Evolutionary conservation across 2,113 vertebrate genomes (phyloP).

Genomic region (Campylomormyrus tamandua): DNA sequence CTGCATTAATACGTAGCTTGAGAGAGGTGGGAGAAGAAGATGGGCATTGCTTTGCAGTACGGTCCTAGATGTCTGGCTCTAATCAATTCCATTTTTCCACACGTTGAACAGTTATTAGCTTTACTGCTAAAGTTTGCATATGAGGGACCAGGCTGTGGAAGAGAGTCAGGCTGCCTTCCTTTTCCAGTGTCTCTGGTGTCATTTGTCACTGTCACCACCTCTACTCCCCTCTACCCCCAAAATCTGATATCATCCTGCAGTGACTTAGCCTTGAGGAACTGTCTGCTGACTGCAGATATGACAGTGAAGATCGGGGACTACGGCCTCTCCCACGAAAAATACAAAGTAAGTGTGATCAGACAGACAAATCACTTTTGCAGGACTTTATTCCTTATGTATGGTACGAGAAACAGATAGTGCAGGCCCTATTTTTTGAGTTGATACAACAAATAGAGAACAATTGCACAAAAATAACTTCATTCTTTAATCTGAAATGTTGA

Average conservation of each 20-base stretch:
- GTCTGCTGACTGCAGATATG: conserved; percentile 83
- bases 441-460: neutral
- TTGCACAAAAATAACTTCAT: neutral
- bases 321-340: conserved; percentile 83
- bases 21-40: neutral
- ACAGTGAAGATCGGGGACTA: conserved; percentile 94
- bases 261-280: conserved; percentile 90
- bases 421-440: neutral
- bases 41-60: neutral
- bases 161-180: too few species aligned
- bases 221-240: neutral
- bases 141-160: neutral
- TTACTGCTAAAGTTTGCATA: neutral
- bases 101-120: neutral
- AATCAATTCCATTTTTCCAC: neutral
- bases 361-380: neutral
- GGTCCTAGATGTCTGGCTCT: neutral
- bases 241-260: conserved; percentile 50
- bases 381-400: neutral
- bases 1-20: neutral
- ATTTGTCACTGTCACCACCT: neutral
- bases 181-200: neutral
- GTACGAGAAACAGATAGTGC: neutral
- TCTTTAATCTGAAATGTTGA: neutral
- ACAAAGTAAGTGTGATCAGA: conserved; percentile 69